A percentile compares a stretch with the other conserved stretches of the same genome.
Conservation (phyloP, 1,140 invertebrate species). For the Euwallacea similis region DNA sequence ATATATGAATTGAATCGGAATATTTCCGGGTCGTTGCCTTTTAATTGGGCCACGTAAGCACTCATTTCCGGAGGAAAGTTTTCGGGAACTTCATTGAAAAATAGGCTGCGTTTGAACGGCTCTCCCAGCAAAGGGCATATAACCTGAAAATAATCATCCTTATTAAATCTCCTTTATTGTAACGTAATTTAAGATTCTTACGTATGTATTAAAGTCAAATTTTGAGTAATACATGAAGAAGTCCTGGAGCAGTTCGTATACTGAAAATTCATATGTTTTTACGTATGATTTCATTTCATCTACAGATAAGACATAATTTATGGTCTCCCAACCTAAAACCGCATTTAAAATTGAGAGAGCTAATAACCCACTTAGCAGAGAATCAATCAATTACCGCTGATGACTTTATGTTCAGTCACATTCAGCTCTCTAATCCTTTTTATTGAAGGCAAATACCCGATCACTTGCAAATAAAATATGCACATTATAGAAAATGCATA, state of each 20-base stretch:
- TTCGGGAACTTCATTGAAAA: slow-evolving; percentile 41
- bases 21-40: slow-evolving; percentile 40
- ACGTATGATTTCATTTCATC: slow-evolving; percentile 38
- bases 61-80: slow-evolving; percentile 49
- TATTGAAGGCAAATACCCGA: slow-evolving; percentile 46
- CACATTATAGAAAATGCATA: slow-evolving; percentile 55
- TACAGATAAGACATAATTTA: slow-evolving; percentile 40
- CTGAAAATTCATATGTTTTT: slow-evolving; percentile 31
- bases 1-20: slow-evolving; percentile 46
- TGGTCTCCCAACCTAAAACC: slow-evolving; percentile 49
- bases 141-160: slow-evolving; percentile 41
- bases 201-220: slow-evolving; percentile 46
- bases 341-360: slow-evolving; percentile 21
- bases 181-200: slow-evolving; percentile 38
- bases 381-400: slow-evolving; percentile 42
- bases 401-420: slow-evolving; percentile 29
- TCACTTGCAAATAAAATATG: slow-evolving; percentile 54
- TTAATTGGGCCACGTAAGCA: slow-evolving; percentile 45
- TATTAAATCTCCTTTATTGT: neutral
- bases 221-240: slow-evolving; percentile 50
- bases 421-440: slow-evolving; percentile 43
- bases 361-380: slow-evolving; percentile 14
- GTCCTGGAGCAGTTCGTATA: slow-evolving; percentile 43
- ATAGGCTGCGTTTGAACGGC: slow-evolving; percentile 46
- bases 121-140: slow-evolving; percentile 52